Base-by-base conservation (phyloP, 2,888 invertebrate genomes). In the Myathropa florea region DNA sequence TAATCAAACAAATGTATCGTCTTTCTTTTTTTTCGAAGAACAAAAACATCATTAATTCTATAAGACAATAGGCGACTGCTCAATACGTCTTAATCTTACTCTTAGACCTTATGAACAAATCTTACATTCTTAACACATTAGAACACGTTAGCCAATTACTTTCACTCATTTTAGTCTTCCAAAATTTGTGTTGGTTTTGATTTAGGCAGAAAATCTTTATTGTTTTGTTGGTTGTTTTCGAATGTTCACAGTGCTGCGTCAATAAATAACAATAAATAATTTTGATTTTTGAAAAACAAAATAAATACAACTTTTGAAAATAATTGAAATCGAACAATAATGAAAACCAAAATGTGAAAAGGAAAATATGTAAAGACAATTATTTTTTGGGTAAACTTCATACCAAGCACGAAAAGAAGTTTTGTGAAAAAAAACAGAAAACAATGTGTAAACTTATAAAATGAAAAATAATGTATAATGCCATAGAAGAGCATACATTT, bases 401-500 rank as follows among this genome's bases (percentile, higher is more conserved):
- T 78, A 83, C 70, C 26, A 78, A 71, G 61, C 83, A 79, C 83
- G 71, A 36, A 46, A 46, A 75, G 55, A 61, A 23, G 0, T 24
- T 57, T 24, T 57, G 60, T 63, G 53, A 67, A 82, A 36, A 24
- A 53, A 73, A 36, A 53, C 23, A 60, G 57, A 68, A 67, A 28
- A 12, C 23, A 61, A 65, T 46, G 46, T 46, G 18, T 46, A 80
- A 26, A 7, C 3, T 63, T 65, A 36, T 46, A 57, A 71, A 77
- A 79, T 59, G 24, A 59, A 65, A 72, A 39, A 30, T 57, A 73
- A 78, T 83, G 83, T 86, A 75, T 57, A 79, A 83, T 81, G 81
- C 81, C 75, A 81, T 83, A 83, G 78, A 79, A 70, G 63, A 78
- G 73, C 86, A 83, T 75, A 82, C 63, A 85, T 86, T 78, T 86